These are phyloP conservation scores for Drosophila macrothrix DNA, from an alignment of 2,888 invertebrate genomes.

Conservation along the genomic window DNA sequence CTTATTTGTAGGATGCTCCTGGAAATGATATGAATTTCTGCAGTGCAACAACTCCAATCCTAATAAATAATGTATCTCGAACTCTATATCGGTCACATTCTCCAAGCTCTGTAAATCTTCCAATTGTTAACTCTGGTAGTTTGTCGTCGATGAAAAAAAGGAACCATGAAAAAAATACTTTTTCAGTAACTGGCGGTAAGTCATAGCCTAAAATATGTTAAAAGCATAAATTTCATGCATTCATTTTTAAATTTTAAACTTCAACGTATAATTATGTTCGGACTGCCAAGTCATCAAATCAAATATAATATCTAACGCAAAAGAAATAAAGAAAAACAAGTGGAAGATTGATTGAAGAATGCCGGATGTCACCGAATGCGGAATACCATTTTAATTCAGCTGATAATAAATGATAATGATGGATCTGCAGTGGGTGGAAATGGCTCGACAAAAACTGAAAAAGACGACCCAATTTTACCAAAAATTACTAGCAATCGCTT, in stretches of 20 bases:
- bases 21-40: slow-evolving; percentile 59
- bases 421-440: too few relatives aligned
- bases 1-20: slow-evolving; percentile 49
- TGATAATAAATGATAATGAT: too few relatives aligned
- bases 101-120: slow-evolving; percentile 45
- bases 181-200: slow-evolving; percentile 72
- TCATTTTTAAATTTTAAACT: background rate
- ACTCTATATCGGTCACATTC: slow-evolving; percentile 60
- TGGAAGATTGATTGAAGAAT: background rate
- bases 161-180: slow-evolving; percentile 65
- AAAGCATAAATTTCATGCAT: background rate
- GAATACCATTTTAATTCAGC: background rate
- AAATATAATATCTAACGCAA: background rate
- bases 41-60: slow-evolving; percentile 51
- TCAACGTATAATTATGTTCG: background rate
- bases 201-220: background rate
- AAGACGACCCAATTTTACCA: too few relatives aligned
- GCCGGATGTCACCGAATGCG: background rate
- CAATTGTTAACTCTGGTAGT: slow-evolving; percentile 53
- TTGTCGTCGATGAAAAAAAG: slow-evolving; percentile 64
- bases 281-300: background rate
- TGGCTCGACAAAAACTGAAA: too few relatives aligned
- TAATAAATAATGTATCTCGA: slow-evolving; percentile 65
- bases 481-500: too few relatives aligned
- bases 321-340: background rate